phyloP scores from a whole-genome alignment of 2,113 vertebrate genomes.

The Zapornia atra region DNA sequence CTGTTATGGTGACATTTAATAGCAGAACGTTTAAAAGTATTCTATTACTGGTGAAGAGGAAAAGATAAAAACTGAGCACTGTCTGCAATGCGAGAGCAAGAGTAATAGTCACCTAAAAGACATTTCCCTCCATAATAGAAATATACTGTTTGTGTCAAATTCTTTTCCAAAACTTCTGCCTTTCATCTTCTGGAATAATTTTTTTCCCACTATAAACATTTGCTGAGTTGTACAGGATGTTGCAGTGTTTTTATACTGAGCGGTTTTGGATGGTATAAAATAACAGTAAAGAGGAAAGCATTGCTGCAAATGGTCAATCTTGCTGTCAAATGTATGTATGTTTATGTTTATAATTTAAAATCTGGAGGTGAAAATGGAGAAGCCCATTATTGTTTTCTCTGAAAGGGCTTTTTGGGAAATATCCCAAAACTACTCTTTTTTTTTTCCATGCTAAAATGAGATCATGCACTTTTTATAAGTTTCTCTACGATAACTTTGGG shows the following conservation, averaged over 20 bases:
- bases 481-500: slow-evolving; percentile 68
- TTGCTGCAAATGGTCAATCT: slow-evolving; percentile 47
- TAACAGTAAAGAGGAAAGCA: neutral
- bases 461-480: slow-evolving; percentile 67
- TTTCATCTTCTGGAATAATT: slow-evolving; percentile 28
- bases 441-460: neutral
- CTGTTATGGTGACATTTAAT: slow-evolving; percentile 43
- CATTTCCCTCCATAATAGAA: slow-evolving; percentile 8
- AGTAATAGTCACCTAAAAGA: neutral
- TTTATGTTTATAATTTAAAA: slow-evolving; percentile 43
- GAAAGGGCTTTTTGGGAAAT: slow-evolving; percentile 35
- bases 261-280: neutral
- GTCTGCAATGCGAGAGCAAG: neutral
- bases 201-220: slow-evolving; percentile 1
- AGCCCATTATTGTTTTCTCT: slow-evolving; percentile 23
- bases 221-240: neutral
- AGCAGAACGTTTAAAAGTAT: neutral
- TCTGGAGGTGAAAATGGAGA: slow-evolving; percentile 8
- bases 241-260: neutral
- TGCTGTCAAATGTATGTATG: neutral
- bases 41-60: slow-evolving; percentile 12
- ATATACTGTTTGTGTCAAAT: slow-evolving; percentile 1
- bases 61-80: slow-evolving; percentile 9
- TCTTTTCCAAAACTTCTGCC: neutral
- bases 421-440: neutral